Evolutionary conservation across 1,140 invertebrate species (phyloP), one percentile per base, ranked within the genome.

Genomic region (Zaprionus vittiger): DNA sequence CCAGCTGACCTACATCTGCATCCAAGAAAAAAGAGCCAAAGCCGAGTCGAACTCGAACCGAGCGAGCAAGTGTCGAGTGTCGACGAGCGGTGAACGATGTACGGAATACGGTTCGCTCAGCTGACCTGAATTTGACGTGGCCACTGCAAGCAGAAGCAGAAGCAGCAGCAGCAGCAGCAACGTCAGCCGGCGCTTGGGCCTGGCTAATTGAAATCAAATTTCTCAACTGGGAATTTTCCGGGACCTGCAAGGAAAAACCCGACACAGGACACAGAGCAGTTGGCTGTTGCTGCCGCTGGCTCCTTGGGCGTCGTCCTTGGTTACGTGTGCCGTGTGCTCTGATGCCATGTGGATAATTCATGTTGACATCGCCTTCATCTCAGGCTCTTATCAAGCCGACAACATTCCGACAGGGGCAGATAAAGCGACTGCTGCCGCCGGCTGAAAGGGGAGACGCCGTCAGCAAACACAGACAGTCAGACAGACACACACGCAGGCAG

Each of bases 121-220:
- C 78, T 87, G 84, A 89, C 84, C 84, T 90, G 78, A 84, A 84
- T 90, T 84, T 31, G 37, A 49, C 73, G 20, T 24, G 26, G 52
- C 12, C 20, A 55, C 55, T 38, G 26, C 14, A 56, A 28, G 37
- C 38, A 12, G 15, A 31, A 15, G 7, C 28, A 3, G 11, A 6
- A 38, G 5, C 24, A 7, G n/a, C 41, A n/a, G n/a, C 41, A 38
- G 54, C 31, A 20, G 37, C 56, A 14, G 56, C 31, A 60, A 9
- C 56, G 56, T 37, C 17, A 55, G 24, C 64, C 52, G 64, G 64
- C 64, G 12, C 28, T 59, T 59, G 63, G 61, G 54, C 49, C 28
- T 55, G 77, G 62, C 80, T 89, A 83, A 89, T 89, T 87, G 78
- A 72, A 81, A 87, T 87, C 78, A 89, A 84, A 89, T 89, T 78